Percentiles rank a stretch among this genome's conserved stretches.
These are phyloP conservation scores for Stegophylla sp. DNA, from an alignment of 2,888 invertebrate genomes.

Conservation along the genomic window DNA sequence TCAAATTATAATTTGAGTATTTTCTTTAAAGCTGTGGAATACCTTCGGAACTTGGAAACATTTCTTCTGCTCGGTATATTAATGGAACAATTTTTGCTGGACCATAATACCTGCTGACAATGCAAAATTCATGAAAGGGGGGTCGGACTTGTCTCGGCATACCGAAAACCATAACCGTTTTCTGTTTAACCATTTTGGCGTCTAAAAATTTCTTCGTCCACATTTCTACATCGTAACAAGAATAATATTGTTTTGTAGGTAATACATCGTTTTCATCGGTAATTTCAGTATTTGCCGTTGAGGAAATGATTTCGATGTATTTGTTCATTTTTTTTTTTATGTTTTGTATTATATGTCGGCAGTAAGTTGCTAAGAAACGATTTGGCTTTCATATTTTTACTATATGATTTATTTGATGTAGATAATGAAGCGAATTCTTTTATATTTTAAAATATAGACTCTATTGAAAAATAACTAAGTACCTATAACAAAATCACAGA, in stretches of 20 bases:
- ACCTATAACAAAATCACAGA: no score
- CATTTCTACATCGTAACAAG: neutral
- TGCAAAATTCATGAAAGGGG: conserved; percentile 6
- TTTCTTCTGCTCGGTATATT: conserved; percentile 16
- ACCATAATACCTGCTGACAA: conserved; percentile 12
- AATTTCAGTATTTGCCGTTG: no score
- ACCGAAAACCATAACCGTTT: neutral
- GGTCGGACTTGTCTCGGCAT: conserved; percentile 24
- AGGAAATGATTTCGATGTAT: no score
- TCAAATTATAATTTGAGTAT: no score
- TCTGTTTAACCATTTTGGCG: conserved; percentile 7
- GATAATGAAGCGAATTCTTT: no score
- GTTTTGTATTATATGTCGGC: no score
- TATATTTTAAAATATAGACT: no score
- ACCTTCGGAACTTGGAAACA: conserved; percentile 33
- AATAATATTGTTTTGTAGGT: neutral
- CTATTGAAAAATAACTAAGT: no score
- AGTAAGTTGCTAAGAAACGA: no score
- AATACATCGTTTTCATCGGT: neutral
- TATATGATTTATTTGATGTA: no score
- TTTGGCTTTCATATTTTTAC: no score
- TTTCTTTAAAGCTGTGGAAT: neutral
- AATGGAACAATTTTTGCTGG: neutral
- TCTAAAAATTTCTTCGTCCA: conserved; percentile 31
- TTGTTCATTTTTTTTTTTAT: no score